phyloP scores from a whole-genome alignment of 2,888 invertebrate species.

The Capitulum mitella region DNA sequence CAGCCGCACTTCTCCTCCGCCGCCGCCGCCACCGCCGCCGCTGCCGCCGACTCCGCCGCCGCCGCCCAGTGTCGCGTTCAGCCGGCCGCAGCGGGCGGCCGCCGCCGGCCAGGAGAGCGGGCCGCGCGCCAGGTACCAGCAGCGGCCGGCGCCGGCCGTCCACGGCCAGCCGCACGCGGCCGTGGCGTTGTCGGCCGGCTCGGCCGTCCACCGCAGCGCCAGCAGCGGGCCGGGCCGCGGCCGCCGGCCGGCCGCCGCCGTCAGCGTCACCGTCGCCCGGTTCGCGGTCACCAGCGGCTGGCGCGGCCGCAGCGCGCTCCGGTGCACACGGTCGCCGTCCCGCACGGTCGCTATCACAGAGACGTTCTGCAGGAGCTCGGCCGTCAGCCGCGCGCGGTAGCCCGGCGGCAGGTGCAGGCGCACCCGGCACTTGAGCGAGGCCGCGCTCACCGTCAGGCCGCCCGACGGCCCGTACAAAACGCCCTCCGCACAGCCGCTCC shows the following conservation, averaged over 20 bases:
- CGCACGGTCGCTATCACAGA: neutral
- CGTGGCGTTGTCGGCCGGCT: neutral
- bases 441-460: too few relatives aligned
- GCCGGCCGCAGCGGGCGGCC: neutral
- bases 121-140: neutral
- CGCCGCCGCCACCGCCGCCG: too few relatives aligned
- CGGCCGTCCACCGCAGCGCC: neutral
- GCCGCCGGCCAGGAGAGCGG: neutral
- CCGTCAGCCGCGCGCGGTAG: neutral
- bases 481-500: neutral
- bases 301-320: neutral
- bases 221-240: neutral
- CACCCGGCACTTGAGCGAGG: neutral
- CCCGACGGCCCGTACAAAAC: neutral
- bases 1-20: neutral
- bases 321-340: neutral
- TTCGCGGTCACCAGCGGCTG: neutral
- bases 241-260: neutral
- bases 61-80: neutral
- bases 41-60: neutral
- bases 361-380: neutral
- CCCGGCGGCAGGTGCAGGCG: neutral
- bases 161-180: slow-evolving; percentile 18
- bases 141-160: neutral
- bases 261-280: neutral